These are phyloP conservation scores for Sula dactylatra DNA, from an alignment of 2,113 vertebrate species.

Conservation along the genomic window DNA sequence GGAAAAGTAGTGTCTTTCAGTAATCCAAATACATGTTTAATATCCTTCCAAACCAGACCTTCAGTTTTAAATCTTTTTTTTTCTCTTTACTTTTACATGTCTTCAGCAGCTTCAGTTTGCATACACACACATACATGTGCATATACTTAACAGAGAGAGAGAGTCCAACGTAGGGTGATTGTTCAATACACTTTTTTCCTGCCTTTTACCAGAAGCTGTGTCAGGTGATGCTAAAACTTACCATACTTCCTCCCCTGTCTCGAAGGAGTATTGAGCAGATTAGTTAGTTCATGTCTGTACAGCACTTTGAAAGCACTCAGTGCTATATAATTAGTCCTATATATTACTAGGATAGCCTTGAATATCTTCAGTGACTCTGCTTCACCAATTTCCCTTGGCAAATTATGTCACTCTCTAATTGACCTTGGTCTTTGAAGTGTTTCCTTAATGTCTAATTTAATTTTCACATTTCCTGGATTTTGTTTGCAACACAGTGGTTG, in stretches of 20 bases:
- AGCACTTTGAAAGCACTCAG: conserved; percentile 23
- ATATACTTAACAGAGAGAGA: not conserved
- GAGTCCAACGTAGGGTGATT: not conserved
- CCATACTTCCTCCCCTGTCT: not conserved
- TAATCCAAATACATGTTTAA: not conserved
- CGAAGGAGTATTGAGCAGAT: not conserved
- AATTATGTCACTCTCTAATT: conserved; percentile 25
- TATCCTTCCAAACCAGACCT: not conserved
- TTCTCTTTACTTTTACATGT: not conserved
- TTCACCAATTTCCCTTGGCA: not conserved
- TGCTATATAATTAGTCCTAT: conserved; percentile 11
- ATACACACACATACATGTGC: no score
- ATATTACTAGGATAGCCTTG: not conserved
- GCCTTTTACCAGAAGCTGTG: not conserved
- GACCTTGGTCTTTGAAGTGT: conserved; percentile 19
- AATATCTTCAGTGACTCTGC: conserved; percentile 20
- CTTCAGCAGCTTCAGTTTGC: not conserved
- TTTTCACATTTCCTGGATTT: conserved; percentile 7
- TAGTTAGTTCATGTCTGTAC: conserved; percentile 36
- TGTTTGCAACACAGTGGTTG: not conserved
- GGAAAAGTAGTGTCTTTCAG: not conserved
- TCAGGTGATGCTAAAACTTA: not conserved
- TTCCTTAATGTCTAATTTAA: conserved; percentile 16
- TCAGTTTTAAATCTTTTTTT: not conserved
- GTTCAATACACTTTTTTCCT: not conserved